Base-by-base conservation (phyloP, 2,888 invertebrate species). In the Lithosia quadra region DNA sequence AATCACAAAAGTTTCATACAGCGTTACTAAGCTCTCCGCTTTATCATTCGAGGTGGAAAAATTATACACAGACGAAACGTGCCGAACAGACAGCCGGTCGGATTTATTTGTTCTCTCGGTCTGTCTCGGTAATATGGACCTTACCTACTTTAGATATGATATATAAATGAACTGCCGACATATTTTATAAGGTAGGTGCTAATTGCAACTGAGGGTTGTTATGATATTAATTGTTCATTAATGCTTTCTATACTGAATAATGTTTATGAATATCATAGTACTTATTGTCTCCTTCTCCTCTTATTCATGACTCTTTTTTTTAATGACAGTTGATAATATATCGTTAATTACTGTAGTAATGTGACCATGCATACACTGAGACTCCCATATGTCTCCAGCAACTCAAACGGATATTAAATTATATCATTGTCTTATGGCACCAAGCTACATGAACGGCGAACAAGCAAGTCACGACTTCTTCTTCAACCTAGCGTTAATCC, bases 71-170 rank as follows among this genome's bases (percentile, higher is more conserved):
- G 75, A 70, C 71, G 77, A 77, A 68, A 77, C 90, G 90, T 91
- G 91, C 89, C 87, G 73, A 67, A 70, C 72, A 74, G 79, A 71
- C 80, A 71, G 68, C 74, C 71, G 72, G 72, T 76, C 79, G 90
- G 90, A 89, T 90, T 91, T 90, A 78, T 77, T 75, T 78, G 71
- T 79, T 78, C 77, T 74, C 79, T 68, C 77, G 69, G 74, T 79
- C 81, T 77, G 78, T 77, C 81, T 82, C 71, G 0, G 65, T 86
- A 86, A 86, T 85, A 79, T 84, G 79, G 49, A 76, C 78, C 74
- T 83, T 80, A 80, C 80, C 80, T 83, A 81, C 84, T 43, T 18
- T 84, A 7, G 43, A 43, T 84, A 81, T 73, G 72, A 74, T 76
- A 76, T 65, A 63, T 63, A 73, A 67, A 73, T 70, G 70, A 75